Base-by-base conservation (phyloP, 2,888 invertebrate genomes). In the Malthinus seriepunctatus region DNA sequence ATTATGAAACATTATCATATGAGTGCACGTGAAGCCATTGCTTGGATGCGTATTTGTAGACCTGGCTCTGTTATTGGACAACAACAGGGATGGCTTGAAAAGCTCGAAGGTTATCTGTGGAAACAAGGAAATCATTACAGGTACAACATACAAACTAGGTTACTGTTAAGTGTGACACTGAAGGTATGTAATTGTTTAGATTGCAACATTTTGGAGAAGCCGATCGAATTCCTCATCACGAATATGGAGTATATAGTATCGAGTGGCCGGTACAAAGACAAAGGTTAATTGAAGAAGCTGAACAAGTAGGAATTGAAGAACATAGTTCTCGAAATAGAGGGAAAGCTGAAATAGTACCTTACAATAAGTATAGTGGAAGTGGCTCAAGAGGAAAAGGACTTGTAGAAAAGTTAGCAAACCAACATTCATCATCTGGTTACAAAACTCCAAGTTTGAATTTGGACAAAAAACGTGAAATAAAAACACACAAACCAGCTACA, bases 21-120 rank as follows among this genome's bases (percentile, higher is more conserved):
- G 82, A 86, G 90, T 0, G 90, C 93, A 2, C 86, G 85, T 44
- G 94, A 95, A 79, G 87, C 89, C 5, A 93, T 95, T 67, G 92
- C 89, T 1, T 95, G 95, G 95, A 84, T 93, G 79, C 82, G 95
- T 66, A 88, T 95, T 60, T 93, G 93, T 75, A 83, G 95, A 64
- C 93, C 94, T 0, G 94, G 94, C 1, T 91, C 91, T 32, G 90
- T 95, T 33, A 93, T 94, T 70, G 93, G 93, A 9, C 88, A 89
- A 56, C 95, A 95, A 74, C 94, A 95, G 79, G 85, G 88, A 65
- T 90, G 87, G 83, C 76, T 90, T 31, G 81, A 83, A 68, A 77
- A 79, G 59, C 66, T 78, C 23, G 76, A 79, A 64, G 67, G 63
- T 32, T 76, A 73, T 74, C 73, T 86, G 51, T 77, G 80, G 68